phyloP scores from a whole-genome alignment of 2,113 vertebrate genomes.

The Entelurus aequoreus region DNA sequence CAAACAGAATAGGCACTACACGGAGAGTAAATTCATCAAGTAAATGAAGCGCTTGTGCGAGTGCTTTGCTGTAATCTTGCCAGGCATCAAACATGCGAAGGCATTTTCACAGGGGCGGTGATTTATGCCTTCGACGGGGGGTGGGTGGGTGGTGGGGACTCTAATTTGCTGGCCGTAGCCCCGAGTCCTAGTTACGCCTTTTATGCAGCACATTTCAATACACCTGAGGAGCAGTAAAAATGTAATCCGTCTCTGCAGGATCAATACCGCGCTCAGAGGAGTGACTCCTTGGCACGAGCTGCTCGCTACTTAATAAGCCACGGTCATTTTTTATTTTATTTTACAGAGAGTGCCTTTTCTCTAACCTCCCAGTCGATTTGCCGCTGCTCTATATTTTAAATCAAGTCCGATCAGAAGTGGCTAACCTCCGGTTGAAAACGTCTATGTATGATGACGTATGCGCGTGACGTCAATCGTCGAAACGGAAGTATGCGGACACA shows the following conservation, averaged over 20 bases:
- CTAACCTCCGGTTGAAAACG: too few species aligned
- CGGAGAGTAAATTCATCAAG: slow-evolving; percentile 27
- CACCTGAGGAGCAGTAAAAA: slow-evolving; percentile 57
- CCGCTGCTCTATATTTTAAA: slow-evolving; percentile 13
- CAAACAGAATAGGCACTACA: neutral
- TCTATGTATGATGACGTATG: too few species aligned
- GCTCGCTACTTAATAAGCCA: slow-evolving; percentile 37
- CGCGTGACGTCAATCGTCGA: too few species aligned
- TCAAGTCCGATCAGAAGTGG: slow-evolving; percentile 19
- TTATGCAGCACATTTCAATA: slow-evolving; percentile 58
- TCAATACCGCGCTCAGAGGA: slow-evolving; percentile 59
- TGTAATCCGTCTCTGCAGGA: slow-evolving; percentile 57
- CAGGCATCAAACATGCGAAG: slow-evolving; percentile 23
- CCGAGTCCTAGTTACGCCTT: slow-evolving; percentile 37
- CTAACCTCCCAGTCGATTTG: neutral
- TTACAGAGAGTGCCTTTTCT: slow-evolving; percentile 32
- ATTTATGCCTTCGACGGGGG: slow-evolving; percentile 20
- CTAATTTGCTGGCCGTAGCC: slow-evolving; percentile 41
- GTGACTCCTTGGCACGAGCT: slow-evolving; percentile 41
- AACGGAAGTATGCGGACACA: too few species aligned
- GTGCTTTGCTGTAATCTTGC: slow-evolving; percentile 8
- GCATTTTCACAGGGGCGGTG: slow-evolving; percentile 13
- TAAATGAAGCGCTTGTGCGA: slow-evolving; percentile 21
- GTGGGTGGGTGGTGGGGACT: slow-evolving; percentile 23
- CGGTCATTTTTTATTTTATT: slow-evolving; percentile 24